phyloP scores from a whole-genome alignment of 2,888 invertebrate genomes.

The Scaeva pyrastri region DNA sequence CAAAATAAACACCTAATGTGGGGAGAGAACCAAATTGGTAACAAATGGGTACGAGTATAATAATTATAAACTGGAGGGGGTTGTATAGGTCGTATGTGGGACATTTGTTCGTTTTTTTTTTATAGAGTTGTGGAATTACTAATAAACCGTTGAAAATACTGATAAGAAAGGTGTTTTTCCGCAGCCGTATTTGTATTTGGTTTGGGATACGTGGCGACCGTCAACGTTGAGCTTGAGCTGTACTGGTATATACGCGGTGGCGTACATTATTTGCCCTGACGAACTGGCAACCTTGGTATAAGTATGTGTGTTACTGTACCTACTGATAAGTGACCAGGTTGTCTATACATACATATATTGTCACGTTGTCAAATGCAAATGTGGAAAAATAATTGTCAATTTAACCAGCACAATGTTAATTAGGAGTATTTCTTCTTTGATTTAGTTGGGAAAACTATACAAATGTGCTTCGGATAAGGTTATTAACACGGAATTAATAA shows the following conservation, averaged over 20 bases:
- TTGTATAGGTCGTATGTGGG: slow-evolving; percentile 56
- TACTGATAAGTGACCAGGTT: slow-evolving; percentile 72
- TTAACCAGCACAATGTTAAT: slow-evolving; percentile 1
- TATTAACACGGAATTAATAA: no score
- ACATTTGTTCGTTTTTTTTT: slow-evolving; percentile 46
- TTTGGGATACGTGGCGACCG: slow-evolving; percentile 50
- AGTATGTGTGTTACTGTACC: not conserved
- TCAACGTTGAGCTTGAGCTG: no score
- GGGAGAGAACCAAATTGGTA: slow-evolving; percentile 50
- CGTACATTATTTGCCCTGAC: slow-evolving; percentile 57
- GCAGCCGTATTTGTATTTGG: slow-evolving; percentile 25
- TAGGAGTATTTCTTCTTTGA: not conserved
- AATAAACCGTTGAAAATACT: slow-evolving; percentile 70
- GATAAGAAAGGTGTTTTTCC: slow-evolving; percentile 58
- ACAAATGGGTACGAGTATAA: slow-evolving; percentile 46
- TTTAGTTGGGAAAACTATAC: not conserved
- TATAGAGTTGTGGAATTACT: slow-evolving; percentile 50
- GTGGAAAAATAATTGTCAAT: not conserved
- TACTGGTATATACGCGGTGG: slow-evolving; percentile 30
- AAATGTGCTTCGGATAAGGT: no score
- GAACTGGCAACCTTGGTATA: slow-evolving; percentile 64
- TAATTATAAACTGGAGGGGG: slow-evolving; percentile 50
- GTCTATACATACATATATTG: slow-evolving; percentile 57
- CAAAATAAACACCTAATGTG: slow-evolving; percentile 54
- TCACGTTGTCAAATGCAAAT: slow-evolving; percentile 43